These are phyloP conservation scores for Xyrauchen texanus DNA, from an alignment of 2,113 vertebrate species.

Conservation along the genomic window DNA sequence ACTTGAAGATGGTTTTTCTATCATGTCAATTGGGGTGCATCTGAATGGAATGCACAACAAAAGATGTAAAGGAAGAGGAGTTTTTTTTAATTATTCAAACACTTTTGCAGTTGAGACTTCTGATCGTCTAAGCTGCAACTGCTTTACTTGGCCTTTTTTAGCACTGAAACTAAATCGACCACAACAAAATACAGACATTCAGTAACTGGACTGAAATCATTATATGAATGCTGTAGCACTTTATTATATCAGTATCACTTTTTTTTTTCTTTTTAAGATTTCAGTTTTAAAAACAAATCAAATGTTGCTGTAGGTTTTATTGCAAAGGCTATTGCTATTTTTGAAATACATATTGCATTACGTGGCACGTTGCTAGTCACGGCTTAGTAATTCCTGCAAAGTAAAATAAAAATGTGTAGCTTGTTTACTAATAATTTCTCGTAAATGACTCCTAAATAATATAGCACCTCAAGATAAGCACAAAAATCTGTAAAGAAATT, in stretches of 20 bases:
- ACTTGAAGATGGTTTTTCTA: background rate
- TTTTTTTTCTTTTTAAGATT: constrained; percentile 30
- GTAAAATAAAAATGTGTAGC: no score
- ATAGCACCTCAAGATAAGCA: no score
- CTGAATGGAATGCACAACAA: no score
- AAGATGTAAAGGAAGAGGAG: no score
- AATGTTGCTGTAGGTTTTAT: constrained; percentile 52
- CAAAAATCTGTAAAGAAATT: no score
- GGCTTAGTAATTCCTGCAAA: constrained; percentile 22
- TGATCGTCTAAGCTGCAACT: background rate
- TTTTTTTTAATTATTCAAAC: no score
- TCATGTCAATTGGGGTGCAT: no score
- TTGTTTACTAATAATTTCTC: no score
- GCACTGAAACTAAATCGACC: background rate
- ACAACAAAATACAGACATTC: background rate
- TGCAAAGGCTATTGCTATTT: constrained; percentile 52
- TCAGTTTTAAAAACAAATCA: constrained; percentile 29
- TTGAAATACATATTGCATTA: constrained; percentile 46
- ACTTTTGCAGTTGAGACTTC: no score
- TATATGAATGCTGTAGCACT: constrained; percentile 52
- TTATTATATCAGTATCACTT: constrained; percentile 53
- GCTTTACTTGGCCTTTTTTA: constrained; percentile 60
- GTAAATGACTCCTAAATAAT: no score
- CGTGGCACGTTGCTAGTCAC: background rate
- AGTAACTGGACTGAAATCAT: background rate